Evolutionary conservation across 2,888 invertebrate species (phyloP).

Genomic region (Ametastegia equiseti): DNA sequence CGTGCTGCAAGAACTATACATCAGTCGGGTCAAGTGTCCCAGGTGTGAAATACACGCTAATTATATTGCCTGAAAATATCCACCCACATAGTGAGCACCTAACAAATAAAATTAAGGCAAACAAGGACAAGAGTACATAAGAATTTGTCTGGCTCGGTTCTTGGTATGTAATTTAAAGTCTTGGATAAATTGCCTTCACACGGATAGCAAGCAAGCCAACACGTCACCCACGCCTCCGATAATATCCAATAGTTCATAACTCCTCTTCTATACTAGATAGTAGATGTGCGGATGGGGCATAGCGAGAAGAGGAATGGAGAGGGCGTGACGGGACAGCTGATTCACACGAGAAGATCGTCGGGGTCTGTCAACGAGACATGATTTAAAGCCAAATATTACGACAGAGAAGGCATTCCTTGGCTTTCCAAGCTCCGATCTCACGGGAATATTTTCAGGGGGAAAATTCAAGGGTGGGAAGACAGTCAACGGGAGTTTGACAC

Average conservation of each 20-base stretch:
- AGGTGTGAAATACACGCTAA: background rate
- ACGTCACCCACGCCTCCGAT: slow-evolving; percentile 35
- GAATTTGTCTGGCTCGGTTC: slow-evolving; percentile 1
- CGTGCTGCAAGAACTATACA: background rate
- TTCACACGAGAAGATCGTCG: slow-evolving; percentile 43
- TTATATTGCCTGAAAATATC: slow-evolving; percentile 1
- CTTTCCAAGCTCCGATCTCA: slow-evolving; percentile 42
- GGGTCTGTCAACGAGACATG: slow-evolving; percentile 73
- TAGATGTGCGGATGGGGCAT: slow-evolving; percentile 9
- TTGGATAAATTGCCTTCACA: slow-evolving; percentile 3
- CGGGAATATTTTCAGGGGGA: slow-evolving; percentile 49
- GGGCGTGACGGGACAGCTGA: slow-evolving; percentile 47
- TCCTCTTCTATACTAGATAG: too few species aligned
- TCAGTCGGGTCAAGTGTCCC: background rate
- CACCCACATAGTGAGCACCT: background rate
- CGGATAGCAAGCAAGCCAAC: slow-evolving; percentile 21
- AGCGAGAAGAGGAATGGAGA: slow-evolving; percentile 38
- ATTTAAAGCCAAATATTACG: slow-evolving; percentile 76
- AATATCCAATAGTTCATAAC: slow-evolving; percentile 48
- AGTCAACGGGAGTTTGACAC: slow-evolving; percentile 51
- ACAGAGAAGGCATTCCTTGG: slow-evolving; percentile 72
- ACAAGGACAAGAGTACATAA: background rate
- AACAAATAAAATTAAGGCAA: background rate
- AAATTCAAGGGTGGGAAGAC: slow-evolving; percentile 57
- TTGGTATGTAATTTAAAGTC: background rate